Base-by-base conservation (phyloP, 2,113 vertebrate genomes). In the Oryzias curvinotus region DNA sequence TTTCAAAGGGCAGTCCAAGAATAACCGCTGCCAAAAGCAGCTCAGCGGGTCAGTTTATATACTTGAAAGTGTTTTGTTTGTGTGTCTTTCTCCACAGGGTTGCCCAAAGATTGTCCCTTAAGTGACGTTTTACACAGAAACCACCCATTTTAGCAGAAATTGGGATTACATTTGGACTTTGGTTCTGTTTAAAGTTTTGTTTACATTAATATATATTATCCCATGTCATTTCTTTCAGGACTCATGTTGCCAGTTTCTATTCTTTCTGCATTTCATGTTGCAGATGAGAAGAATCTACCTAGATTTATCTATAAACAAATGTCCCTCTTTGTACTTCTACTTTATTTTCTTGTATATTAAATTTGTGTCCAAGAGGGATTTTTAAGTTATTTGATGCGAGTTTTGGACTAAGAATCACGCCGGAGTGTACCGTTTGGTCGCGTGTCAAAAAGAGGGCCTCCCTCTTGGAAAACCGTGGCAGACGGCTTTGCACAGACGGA, bases 371-470 rank as follows among this genome's bases (percentile, higher is more conserved):
- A 72, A 52, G 41, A 70, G 72, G 77, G 84, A 88, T 90, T 90
- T 81, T 70, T 83, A 88, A 92, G 92, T 92, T 93, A 93, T 92
- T 91, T 73, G 80, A 77, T 64, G 68, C 87, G 67, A 75, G 62
- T 84, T 85, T 89, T 79, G 77, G 85, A 82, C 74, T 75, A 82
- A 89, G 91, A 89, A 90, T 92, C 86, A 87, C 77, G 51, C 68
- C 75, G 60, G 73, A 61, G 73, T 81, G 77, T 87, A 65, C 71
- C 75, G 66, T 80, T 62, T 65, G 73, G 79, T 77, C 67, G 79
- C 72, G 73, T 68, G 78, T 77, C 70, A 21, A 70, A 49, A 28
- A 1, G 46, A 7, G 30, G 19, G 78, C n/a, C 25, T 36, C 52
- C 62, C 66, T 69, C 60, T 71, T 59, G 75, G 73, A 70, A 52